Conservation (phyloP, 1,140 invertebrate species). For the Leptopilina clavipes region DNA sequence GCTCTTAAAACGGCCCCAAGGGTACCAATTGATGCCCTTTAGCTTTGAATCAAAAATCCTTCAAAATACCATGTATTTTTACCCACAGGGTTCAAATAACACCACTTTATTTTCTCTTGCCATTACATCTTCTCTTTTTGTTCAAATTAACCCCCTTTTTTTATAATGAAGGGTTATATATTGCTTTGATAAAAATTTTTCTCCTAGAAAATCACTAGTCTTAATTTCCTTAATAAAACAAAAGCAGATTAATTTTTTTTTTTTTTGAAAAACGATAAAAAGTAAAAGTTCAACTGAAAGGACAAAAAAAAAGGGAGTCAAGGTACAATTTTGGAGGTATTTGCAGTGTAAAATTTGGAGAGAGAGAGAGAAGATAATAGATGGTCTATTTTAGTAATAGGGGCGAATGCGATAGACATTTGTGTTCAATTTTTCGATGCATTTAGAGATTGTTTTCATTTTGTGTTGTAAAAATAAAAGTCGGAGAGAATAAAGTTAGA, state of each 20-base stretch:
- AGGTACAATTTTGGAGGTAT: too few relatives aligned
- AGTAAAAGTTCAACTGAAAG: too few relatives aligned
- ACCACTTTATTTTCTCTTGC: conserved; percentile 16
- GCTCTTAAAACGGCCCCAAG: conserved; percentile 4
- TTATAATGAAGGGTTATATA: background rate
- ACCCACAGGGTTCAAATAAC: conserved; percentile 7
- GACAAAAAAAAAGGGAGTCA: too few relatives aligned
- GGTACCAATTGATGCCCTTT: conserved; percentile 18
- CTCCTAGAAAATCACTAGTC: background rate
- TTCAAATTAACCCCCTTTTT: background rate
- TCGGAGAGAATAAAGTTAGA: background rate
- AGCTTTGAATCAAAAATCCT: conserved; percentile 9
- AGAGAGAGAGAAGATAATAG: too few relatives aligned
- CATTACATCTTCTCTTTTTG: background rate
- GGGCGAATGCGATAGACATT: too few relatives aligned
- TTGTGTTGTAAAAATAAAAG: too few relatives aligned
- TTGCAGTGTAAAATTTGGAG: too few relatives aligned
- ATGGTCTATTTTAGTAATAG: too few relatives aligned
- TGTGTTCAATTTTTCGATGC: too few relatives aligned
- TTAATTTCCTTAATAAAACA: background rate
- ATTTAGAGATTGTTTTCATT: too few relatives aligned
- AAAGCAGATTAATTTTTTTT: too few relatives aligned
- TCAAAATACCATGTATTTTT: conserved; percentile 17
- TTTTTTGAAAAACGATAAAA: too few relatives aligned
- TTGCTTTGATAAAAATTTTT: background rate